phyloP scores from a whole-genome alignment of 2,113 vertebrate genomes.

The Calypte anna region DNA sequence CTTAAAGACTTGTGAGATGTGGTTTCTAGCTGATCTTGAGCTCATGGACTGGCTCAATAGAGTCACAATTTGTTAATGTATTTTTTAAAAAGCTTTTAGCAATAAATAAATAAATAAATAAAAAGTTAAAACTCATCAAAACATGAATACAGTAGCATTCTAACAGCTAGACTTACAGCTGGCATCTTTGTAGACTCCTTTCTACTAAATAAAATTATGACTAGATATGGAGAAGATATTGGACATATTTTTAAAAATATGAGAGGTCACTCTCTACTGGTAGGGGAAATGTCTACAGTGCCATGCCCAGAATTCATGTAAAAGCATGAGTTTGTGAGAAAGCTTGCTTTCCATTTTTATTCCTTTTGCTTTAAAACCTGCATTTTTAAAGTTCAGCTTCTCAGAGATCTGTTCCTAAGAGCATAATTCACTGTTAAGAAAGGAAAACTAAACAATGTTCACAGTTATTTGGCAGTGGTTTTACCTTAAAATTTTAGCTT shows the following conservation, averaged over 20 bases:
- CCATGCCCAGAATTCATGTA: neutral
- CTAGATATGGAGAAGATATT: neutral
- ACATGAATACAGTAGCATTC: neutral
- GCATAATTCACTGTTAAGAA: neutral
- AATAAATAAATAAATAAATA: too few relatives aligned
- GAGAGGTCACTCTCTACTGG: neutral
- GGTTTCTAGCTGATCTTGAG: neutral
- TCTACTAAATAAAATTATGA: neutral
- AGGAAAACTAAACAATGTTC: neutral
- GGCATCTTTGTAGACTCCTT: neutral
- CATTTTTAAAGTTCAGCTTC: neutral
- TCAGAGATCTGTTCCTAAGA: neutral
- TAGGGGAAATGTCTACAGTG: neutral
- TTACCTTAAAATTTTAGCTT: neutral
- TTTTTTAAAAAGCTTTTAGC: neutral
- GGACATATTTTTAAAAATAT: neutral
- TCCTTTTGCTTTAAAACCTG: neutral
- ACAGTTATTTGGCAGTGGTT: neutral
- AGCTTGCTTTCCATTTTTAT: neutral
- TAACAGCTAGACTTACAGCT: neutral
- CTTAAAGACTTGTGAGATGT: neutral
- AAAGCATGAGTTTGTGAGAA: neutral
- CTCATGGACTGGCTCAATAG: neutral
- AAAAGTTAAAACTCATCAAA: neutral
- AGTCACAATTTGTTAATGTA: neutral